phyloP scores from a whole-genome alignment of 2,888 invertebrate genomes.

The Strigamia transsilvanica region DNA sequence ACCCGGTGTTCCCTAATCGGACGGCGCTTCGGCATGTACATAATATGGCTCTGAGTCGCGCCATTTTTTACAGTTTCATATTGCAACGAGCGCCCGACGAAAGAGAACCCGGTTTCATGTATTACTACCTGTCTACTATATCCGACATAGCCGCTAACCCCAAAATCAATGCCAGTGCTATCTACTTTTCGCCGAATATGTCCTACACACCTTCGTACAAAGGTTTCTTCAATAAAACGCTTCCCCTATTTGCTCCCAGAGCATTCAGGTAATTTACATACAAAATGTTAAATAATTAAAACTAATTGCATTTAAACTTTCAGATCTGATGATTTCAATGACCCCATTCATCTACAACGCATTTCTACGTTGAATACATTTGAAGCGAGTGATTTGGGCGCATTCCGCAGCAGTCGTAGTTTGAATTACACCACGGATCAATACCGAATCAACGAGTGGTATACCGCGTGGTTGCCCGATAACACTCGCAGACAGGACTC shows the following conservation, averaged over 20 bases:
- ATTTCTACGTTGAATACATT: constrained; percentile 96
- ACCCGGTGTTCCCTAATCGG: constrained; percentile 92
- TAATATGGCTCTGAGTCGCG: constrained; percentile 94
- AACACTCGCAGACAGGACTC: constrained; percentile 83
- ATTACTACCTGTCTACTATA: constrained; percentile 91
- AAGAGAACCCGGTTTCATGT: constrained; percentile 98
- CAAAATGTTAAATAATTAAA: not conserved
- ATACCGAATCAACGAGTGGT: constrained; percentile 95
- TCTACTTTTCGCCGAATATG: constrained; percentile 93
- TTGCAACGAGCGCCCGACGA: constrained; percentile 90
- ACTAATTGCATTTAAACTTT: not conserved
- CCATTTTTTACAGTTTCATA: constrained; percentile 95
- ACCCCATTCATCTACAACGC: constrained; percentile 92
- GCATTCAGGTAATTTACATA: constrained; percentile 71
- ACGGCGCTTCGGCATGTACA: constrained; percentile 92
- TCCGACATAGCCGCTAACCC: constrained; percentile 95
- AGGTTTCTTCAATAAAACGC: constrained; percentile 95
- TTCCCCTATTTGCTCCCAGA: constrained; percentile 92
- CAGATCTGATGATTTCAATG: constrained; percentile 90
- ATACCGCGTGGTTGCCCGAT: constrained; percentile 89
- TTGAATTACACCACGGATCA: constrained; percentile 86
- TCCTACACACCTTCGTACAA: constrained; percentile 93
- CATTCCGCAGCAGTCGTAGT: constrained; percentile 80
- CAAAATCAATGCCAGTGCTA: constrained; percentile 88
- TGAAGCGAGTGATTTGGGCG: constrained; percentile 83